Evolutionary conservation across 2,888 invertebrate species (phyloP).

Genomic region (Plebejus melissa): DNA sequence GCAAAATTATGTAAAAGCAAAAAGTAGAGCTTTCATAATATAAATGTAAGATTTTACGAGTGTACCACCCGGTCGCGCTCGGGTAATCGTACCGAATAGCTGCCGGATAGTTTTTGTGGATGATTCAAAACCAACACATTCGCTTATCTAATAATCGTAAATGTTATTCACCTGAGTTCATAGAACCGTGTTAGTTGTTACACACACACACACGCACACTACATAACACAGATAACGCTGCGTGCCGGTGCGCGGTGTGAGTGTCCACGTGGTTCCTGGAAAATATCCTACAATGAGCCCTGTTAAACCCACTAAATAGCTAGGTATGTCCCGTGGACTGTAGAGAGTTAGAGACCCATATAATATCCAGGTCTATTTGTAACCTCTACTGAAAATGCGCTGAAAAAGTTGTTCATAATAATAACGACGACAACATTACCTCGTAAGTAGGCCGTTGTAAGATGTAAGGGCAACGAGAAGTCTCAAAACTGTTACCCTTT

Average conservation of each 20-base stretch:
- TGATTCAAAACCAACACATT: not conserved
- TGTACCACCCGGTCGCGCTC: too few species aligned
- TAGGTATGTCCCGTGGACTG: not conserved
- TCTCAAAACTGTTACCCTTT: too few species aligned
- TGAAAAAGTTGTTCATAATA: too few species aligned
- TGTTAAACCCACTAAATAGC: not conserved
- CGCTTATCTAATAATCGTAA: not conserved
- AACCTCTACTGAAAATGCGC: too few species aligned
- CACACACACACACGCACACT: not conserved
- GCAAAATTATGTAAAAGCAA: too few species aligned
- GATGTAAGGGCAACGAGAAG: too few species aligned
- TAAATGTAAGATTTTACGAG: too few species aligned
- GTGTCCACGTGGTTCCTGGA: slow-evolving; percentile 1
- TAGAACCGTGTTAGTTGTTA: not conserved
- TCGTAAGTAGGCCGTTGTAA: too few species aligned
- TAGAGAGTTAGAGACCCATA: too few species aligned
- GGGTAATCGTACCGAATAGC: not conserved
- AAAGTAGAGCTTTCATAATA: too few species aligned
- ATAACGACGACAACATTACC: too few species aligned
- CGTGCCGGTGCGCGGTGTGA: not conserved
- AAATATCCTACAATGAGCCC: not conserved
- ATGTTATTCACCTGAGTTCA: slow-evolving; percentile 18
- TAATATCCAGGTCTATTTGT: too few species aligned
- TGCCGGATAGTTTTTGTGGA: not conserved
- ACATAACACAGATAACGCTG: not conserved